Conservation (phyloP, 2,888 invertebrate genomes). For the Neoascia interrupta region DNA sequence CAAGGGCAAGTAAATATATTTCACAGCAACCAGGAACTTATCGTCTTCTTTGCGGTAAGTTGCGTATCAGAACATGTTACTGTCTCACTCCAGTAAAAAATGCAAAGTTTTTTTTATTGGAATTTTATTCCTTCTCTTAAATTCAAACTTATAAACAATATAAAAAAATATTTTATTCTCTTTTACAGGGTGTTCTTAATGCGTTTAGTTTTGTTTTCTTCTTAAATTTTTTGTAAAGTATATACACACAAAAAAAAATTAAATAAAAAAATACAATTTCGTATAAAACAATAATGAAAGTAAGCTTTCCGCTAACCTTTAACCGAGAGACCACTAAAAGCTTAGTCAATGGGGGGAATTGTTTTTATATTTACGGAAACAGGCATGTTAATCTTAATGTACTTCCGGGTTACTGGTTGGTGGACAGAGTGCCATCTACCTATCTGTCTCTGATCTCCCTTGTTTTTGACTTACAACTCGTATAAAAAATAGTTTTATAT, state of each 20-base stretch:
- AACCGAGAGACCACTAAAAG: neutral
- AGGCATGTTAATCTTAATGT: slow-evolving; percentile 1
- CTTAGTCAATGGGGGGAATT: neutral
- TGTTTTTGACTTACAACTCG: slow-evolving; percentile 26
- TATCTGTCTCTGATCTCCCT: slow-evolving; percentile 43
- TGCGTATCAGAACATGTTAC: no score
- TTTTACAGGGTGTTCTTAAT: slow-evolving; percentile 15
- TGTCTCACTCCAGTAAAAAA: no score
- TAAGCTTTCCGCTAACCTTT: no score
- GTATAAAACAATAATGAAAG: neutral
- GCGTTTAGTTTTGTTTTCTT: slow-evolving; percentile 6
- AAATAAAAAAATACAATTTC: neutral
- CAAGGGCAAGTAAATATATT: no score
- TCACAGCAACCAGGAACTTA: no score
- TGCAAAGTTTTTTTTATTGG: slow-evolving; percentile 24
- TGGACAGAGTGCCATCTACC: slow-evolving; percentile 35
- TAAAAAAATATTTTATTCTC: slow-evolving; percentile 53
- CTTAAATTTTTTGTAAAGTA: slow-evolving; percentile 40
- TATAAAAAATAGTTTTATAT: slow-evolving; percentile 59
- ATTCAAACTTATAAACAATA: slow-evolving; percentile 66
- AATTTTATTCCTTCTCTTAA: slow-evolving; percentile 66
- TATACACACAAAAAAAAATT: slow-evolving; percentile 44
- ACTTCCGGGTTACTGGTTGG: slow-evolving; percentile 24
- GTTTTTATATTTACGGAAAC: neutral
- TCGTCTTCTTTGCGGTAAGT: no score